These are phyloP conservation scores for Epinephelus awoara DNA, from an alignment of 2,797 vertebrate genomes.

Conservation along the genomic window DNA sequence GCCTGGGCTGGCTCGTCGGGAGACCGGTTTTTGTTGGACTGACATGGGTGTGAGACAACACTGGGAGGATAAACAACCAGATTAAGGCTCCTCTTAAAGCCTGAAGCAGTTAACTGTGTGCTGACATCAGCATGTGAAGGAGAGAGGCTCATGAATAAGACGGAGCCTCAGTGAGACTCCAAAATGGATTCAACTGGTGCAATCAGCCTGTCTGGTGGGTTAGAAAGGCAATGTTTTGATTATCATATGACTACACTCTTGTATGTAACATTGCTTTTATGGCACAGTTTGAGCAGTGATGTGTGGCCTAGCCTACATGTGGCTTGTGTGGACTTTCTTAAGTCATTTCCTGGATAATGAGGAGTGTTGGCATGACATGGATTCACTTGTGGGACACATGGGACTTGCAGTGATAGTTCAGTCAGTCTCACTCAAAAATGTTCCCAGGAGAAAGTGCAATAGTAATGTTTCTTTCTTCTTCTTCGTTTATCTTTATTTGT, in stretches of 20 bases:
- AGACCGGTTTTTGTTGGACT: not conserved
- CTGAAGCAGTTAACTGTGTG: not conserved
- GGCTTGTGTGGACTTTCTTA: not conserved
- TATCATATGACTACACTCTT: not conserved
- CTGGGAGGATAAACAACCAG: not conserved
- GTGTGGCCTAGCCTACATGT: not conserved
- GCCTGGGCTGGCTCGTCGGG: not conserved
- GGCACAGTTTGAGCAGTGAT: not conserved
- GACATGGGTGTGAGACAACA: not conserved
- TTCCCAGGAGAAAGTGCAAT: too few species aligned
- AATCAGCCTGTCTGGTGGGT: not conserved
- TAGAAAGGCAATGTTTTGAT: not conserved
- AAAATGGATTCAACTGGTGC: too few species aligned
- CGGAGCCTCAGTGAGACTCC: not conserved
- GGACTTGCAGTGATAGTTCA: not conserved
- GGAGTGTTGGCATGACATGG: not conserved
- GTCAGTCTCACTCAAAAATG: too few species aligned
- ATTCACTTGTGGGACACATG: not conserved
- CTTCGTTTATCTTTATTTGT: too few species aligned
- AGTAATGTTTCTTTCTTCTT: too few species aligned
- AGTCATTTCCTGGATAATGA: slow-evolving; percentile 5
- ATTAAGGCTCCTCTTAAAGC: not conserved
- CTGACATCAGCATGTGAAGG: not conserved
- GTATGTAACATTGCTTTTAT: not conserved
- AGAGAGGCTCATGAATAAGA: not conserved